Evolutionary conservation across 1,140 invertebrate species (phyloP).

Genomic region (Heliconius hermathena): DNA sequence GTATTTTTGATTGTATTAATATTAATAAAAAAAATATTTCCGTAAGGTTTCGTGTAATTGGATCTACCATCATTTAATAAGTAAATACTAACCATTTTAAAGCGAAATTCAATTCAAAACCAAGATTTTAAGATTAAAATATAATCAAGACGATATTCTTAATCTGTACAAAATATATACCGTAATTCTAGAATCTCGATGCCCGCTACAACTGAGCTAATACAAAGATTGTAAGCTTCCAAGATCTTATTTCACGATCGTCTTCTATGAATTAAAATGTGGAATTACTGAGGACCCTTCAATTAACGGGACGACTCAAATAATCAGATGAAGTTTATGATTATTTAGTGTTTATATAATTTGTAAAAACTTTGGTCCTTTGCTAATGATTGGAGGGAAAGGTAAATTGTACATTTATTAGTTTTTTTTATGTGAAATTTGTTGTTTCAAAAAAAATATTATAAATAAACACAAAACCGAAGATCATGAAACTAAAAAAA

Average conservation of each 20-base stretch:
- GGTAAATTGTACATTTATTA: too few relatives aligned
- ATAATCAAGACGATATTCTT: background rate
- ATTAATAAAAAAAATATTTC: too few relatives aligned
- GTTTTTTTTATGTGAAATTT: too few relatives aligned
- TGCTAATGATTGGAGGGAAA: too few relatives aligned
- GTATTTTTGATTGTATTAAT: too few relatives aligned
- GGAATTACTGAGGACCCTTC: conserved; percentile 33
- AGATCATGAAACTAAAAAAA: too few relatives aligned
- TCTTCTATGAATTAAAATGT: conserved; percentile 26
- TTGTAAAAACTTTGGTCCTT: too few relatives aligned
- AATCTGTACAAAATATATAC: background rate
- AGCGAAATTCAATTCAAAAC: background rate
- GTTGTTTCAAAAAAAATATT: too few relatives aligned
- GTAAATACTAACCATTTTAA: background rate
- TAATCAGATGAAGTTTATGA: conserved; percentile 33
- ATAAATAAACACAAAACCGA: too few relatives aligned
- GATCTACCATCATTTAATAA: too few relatives aligned
- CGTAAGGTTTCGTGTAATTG: too few relatives aligned
- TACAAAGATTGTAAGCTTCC: background rate
- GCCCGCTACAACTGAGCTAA: background rate
- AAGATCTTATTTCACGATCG: conserved; percentile 27
- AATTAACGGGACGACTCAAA: conserved; percentile 39
- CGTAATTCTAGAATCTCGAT: background rate
- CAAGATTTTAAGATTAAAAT: background rate
- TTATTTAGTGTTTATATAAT: conserved; percentile 11